These are phyloP conservation scores for Blomia tropicalis DNA, from an alignment of 2,888 invertebrate species.

Conservation along the genomic window DNA sequence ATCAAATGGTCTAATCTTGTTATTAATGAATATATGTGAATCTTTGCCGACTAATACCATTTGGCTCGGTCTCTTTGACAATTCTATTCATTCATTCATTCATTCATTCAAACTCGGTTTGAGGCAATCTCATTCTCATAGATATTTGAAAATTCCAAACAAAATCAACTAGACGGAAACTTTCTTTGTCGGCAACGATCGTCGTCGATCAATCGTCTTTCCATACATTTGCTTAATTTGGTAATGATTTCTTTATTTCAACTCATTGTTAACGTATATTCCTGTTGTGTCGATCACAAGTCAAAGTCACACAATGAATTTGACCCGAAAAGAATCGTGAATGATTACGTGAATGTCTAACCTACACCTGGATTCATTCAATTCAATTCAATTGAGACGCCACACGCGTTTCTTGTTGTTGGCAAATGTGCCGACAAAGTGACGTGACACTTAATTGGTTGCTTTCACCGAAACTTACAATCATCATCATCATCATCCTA, in stretches of 20 bases:
- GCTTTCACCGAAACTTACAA: too few species aligned
- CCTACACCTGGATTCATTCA: too few species aligned
- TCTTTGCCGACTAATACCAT: too few species aligned
- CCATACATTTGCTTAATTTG: neutral
- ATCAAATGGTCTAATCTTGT: conserved; percentile 1
- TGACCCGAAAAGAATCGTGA: too few species aligned
- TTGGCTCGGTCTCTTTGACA: neutral
- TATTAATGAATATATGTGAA: conserved; percentile 6
- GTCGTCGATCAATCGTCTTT: neutral
- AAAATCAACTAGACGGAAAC: neutral
- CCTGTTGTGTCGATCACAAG: too few species aligned
- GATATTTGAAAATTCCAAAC: neutral
- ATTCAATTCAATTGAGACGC: too few species aligned
- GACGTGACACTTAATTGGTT: too few species aligned
- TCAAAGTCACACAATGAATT: too few species aligned
- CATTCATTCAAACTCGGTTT: neutral
- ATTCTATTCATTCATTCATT: neutral
- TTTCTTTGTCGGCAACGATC: conserved; percentile 6
- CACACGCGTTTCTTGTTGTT: too few species aligned
- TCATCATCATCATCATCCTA: too few species aligned
- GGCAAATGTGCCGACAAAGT: too few species aligned
- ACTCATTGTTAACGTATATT: conserved; percentile 12
- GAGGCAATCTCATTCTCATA: conserved; percentile 4
- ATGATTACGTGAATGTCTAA: too few species aligned
- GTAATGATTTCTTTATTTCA: conserved; percentile 12